Conservation (phyloP, 2,113 vertebrate species). For the Brachyistius frenatus region DNA sequence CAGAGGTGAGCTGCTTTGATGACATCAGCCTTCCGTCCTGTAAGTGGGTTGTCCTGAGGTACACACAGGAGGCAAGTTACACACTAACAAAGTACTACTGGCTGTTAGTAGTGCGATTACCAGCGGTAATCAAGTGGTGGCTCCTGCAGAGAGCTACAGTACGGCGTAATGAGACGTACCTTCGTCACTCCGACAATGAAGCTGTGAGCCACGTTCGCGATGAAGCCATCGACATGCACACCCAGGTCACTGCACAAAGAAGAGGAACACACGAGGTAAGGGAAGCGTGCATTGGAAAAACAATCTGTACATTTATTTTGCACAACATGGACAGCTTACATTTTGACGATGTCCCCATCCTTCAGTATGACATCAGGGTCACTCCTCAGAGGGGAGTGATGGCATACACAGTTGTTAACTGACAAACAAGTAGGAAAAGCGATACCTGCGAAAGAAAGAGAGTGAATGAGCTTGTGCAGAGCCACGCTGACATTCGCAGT, state of each 20-base stretch:
- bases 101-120: too few relatives aligned
- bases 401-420: constrained; percentile 98
- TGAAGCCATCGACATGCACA: constrained; percentile 96
- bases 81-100: background rate
- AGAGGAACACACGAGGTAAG: constrained; percentile 1
- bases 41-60: constrained; percentile 90
- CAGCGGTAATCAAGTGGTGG: too few relatives aligned
- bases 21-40: constrained; percentile 96
- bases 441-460: constrained; percentile 85
- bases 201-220: constrained; percentile 95
- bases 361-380: constrained; percentile 95
- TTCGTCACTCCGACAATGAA: constrained; percentile 90
- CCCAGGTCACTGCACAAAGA: constrained; percentile 89
- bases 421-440: constrained; percentile 98
- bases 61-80: background rate
- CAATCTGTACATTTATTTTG: background rate
- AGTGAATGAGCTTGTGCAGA: background rate
- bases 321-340: constrained; percentile 82
- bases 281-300: background rate
- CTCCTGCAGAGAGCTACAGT: too few relatives aligned
- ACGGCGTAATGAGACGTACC: constrained; percentile 74
- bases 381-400: constrained; percentile 97
- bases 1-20: constrained; percentile 95
- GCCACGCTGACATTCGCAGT: background rate
- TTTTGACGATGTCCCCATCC: constrained; percentile 95